These are phyloP conservation scores for Lutraria rhynchaena DNA, from an alignment of 1,140 invertebrate species.

Conservation along the genomic window DNA sequence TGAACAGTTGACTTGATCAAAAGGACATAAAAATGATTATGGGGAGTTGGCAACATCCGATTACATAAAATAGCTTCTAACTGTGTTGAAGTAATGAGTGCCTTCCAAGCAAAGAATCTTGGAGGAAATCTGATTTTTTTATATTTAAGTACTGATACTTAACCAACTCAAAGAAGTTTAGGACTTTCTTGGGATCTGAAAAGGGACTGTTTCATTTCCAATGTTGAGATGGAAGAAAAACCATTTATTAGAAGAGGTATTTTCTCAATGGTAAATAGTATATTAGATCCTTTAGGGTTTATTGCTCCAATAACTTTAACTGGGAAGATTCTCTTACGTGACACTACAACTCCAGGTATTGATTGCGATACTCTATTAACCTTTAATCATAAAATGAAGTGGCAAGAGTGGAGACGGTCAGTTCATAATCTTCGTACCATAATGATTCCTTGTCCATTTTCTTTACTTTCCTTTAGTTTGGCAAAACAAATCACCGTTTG, in stretches of 20 bases:
- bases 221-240: constrained; percentile 32
- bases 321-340: constrained; percentile 59
- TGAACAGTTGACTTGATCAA: constrained; percentile 43
- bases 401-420: constrained; percentile 52
- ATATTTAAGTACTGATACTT: not conserved
- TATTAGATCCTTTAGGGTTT: constrained; percentile 60
- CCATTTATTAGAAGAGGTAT: constrained; percentile 58
- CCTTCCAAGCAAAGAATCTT: constrained; percentile 51
- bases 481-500: constrained; percentile 74
- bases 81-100: constrained; percentile 33
- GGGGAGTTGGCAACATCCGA: constrained; percentile 12
- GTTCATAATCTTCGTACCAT: constrained; percentile 2
- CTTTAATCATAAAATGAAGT: not conserved
- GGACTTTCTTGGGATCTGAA: constrained; percentile 57
- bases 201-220: constrained; percentile 38
- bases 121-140: constrained; percentile 43
- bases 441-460: constrained; percentile 44
- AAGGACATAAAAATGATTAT: constrained; percentile 37
- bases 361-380: constrained; percentile 63
- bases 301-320: constrained; percentile 54
- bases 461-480: constrained; percentile 67
- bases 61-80: constrained; percentile 62
- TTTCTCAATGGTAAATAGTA: constrained; percentile 32
- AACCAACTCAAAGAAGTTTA: constrained; percentile 51
- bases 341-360: not conserved